Evolutionary conservation across 2,113 vertebrate species (phyloP).

Genomic region (Eudorcas thomsonii): DNA sequence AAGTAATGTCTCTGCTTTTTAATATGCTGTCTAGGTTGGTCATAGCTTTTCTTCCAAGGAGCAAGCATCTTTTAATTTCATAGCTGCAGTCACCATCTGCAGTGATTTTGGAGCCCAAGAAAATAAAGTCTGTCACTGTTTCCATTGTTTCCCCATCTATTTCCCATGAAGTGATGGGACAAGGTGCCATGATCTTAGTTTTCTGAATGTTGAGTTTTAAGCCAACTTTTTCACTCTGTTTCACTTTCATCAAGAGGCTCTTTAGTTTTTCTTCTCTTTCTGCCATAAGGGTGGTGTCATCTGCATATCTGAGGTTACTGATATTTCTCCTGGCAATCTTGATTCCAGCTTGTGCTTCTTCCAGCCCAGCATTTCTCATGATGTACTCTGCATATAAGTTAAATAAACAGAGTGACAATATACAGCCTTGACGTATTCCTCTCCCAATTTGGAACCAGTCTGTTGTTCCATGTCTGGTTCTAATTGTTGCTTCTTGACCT

Average conservation of each 20-base stretch:
- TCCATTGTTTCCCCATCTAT: neutral
- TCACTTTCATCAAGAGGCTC: neutral
- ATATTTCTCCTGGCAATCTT: neutral
- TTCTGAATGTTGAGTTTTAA: neutral
- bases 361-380: neutral
- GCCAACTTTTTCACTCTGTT: neutral
- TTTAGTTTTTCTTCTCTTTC: neutral
- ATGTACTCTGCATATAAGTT: neutral
- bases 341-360: neutral
- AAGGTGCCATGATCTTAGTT: neutral
- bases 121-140: neutral
- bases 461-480: neutral
- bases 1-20: neutral
- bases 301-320: neutral
- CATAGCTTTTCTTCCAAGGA: neutral
- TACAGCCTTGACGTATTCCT: neutral
- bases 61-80: neutral
- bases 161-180: neutral
- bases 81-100: neutral
- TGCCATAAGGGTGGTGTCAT: neutral
- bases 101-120: neutral
- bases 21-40: neutral
- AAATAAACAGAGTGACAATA: neutral
- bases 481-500: neutral
- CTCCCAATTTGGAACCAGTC: neutral